A percentile compares a stretch with the other conserved stretches of the same genome.
These are phyloP conservation scores for Falco peregrinus DNA, from an alignment of 2,797 vertebrate genomes.

Conservation along the genomic window DNA sequence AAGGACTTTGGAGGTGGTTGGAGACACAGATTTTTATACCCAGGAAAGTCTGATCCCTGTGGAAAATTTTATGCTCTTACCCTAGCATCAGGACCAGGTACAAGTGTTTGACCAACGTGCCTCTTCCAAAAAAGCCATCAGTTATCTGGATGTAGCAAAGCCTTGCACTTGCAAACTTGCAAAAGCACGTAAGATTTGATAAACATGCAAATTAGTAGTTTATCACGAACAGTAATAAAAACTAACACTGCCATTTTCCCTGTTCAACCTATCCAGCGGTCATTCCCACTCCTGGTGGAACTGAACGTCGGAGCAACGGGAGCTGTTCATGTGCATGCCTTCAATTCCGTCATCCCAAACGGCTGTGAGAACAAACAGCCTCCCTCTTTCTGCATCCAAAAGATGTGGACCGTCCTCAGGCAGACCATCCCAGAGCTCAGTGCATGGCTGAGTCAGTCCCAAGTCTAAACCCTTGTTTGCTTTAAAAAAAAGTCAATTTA, in stretches of 20 bases:
- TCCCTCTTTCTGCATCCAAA: not conserved
- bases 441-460: not conserved
- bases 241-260: not conserved
- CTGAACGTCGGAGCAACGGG: not conserved
- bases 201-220: not conserved
- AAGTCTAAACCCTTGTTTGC: not conserved
- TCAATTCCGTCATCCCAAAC: not conserved
- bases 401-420: not conserved
- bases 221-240: not conserved
- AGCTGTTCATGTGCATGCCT: fast-evolving
- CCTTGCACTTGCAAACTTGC: not conserved
- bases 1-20: not conserved
- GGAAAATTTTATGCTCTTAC: not conserved
- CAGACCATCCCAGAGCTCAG: not conserved
- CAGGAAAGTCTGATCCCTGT: not conserved
- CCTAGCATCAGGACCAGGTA: fast-evolving
- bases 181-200: not conserved
- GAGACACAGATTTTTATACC: not conserved
- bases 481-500: not conserved
- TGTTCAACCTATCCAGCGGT: not conserved
- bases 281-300: not conserved
- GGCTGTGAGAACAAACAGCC: not conserved
- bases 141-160: not conserved
- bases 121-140: not conserved
- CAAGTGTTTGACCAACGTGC: not conserved